Base-by-base conservation (phyloP, 1,140 invertebrate species). In the Drosophila simulans region DNA sequence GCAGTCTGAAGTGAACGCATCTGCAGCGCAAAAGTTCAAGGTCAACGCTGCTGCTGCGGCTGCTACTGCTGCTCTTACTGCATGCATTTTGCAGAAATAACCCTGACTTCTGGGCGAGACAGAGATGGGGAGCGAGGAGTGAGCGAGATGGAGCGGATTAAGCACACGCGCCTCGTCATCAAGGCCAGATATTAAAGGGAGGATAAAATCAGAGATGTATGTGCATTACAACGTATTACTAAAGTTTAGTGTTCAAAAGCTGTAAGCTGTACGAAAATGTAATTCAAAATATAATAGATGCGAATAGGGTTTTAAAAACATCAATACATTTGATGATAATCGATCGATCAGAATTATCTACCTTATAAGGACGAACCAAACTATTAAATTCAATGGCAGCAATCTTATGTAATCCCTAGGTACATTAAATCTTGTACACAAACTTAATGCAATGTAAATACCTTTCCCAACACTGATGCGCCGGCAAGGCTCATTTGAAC, bases 11-110 rank as follows among this genome's bases (percentile, higher is more conserved):
- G 20, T 65, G 35, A 43, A 53, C 55, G 68, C 74, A 70, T 63
- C 74, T 83, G 82, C 79, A 79, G 62, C 73, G 66, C 72, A 76
- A 79, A 85, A 86, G 83, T 86, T 86, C 83, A 86, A 86, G 83
- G 83, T 88, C 83, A 69, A 17, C 60, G 39, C 17, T 57, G 57
- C 46, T 63, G 22, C 15, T 54, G 56, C 42, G 59, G 40, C 37
- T 35, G 51, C 27, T 48, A 22, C 51, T 25, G 62, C 27, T 35
- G 55, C 56, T 49, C 39, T 57, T 49, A 34, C 66, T 25, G 62
- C 55, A 54, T 77, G 74, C 51, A 77, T 46, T 76, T 76, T 76
- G 66, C 70, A 79, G 75, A 81, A 86, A 85, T 81, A 81, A 75
- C 78, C 77, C 78, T 69, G 70, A 68, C 63, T 81, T 70, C 62